Evolutionary conservation across 2,888 invertebrate genomes (phyloP).

Genomic region (Pachliopta kotzebuea): DNA sequence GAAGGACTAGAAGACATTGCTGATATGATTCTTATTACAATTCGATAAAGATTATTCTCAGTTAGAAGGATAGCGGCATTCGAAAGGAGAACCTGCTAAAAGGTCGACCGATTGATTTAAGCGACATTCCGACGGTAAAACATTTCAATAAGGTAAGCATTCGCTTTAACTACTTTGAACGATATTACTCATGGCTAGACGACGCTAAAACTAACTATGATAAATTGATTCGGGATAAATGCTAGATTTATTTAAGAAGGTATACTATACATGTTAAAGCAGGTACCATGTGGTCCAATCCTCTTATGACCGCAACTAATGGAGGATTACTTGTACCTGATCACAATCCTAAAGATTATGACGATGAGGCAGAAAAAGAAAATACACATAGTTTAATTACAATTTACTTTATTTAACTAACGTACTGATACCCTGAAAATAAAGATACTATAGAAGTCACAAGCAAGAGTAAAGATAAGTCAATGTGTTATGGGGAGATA

Average conservation of each 20-base stretch:
- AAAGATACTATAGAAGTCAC: not conserved
- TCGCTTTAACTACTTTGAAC: constrained; percentile 18
- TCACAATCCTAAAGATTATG: too few relatives aligned
- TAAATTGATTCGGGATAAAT: too few relatives aligned
- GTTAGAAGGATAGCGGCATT: constrained; percentile 19
- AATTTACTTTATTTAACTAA: not conserved
- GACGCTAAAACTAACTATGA: not conserved
- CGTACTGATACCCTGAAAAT: not conserved
- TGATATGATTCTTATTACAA: constrained; percentile 21
- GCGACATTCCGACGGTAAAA: constrained; percentile 30
- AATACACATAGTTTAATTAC: not conserved
- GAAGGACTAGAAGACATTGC: constrained; percentile 28
- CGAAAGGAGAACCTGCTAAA: constrained; percentile 29
- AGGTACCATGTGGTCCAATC: too few relatives aligned
- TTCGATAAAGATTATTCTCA: constrained; percentile 8
- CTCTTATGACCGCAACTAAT: too few relatives aligned
- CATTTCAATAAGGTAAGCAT: constrained; percentile 26
- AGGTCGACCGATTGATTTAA: constrained; percentile 31
- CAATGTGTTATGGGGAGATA: constrained; percentile 6
- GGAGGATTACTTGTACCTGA: too few relatives aligned
- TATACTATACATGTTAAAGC: too few relatives aligned
- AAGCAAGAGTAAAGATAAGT: not conserved
- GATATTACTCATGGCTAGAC: constrained; percentile 18
- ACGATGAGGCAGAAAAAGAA: too few relatives aligned
- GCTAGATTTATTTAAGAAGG: too few relatives aligned